Evolutionary conservation across 2,113 vertebrate species (phyloP), one percentile per base, ranked within the genome.

Genomic region (Pterophyllum scalare): DNA sequence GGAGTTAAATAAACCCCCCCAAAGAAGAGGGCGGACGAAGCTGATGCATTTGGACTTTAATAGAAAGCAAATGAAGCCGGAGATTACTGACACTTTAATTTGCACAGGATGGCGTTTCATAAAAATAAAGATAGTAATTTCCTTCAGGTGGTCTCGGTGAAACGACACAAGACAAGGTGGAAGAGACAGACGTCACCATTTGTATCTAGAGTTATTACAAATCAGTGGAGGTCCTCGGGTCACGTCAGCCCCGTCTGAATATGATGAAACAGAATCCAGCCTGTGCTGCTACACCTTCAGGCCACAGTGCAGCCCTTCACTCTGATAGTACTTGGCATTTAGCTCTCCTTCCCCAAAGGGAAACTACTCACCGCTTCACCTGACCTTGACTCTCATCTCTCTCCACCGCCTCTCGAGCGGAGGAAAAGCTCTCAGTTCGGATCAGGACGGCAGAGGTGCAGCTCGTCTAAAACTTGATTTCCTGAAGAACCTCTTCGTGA

Each of bases 371-470:
- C 60, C 7, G 60, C 61, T 61, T 79, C 82, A 49, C 77, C 84
- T 62, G 80, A 80, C 87, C 89, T 89, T 75, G 79, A 40, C 80
- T 61, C 46, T 52, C 14, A 6, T 49, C 26, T 38, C 26, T 70
- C 26, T 52, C 14, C n/a, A 26, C 46, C 52, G 67, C 67, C 67
- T 0, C 65, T 52, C 46, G 31, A 54, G 26, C 49, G 46, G 67
- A 54, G 19, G 67, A 54, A 54, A n/a, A 72, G 7, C 49, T 52
- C 67, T 74, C 65, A 7, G 35, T 28, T 61, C 54, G 52, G 65
- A n/a, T 54, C 70, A 20, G 52, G 12, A 24, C n/a, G 0, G 60
- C 46, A 22, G 49, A 59, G 59, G 2, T 38, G 65, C 33, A 28
- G 59, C n/a, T 84, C 60, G 12, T 61, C 67, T 65, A 3, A 67